Evolutionary conservation across 2,113 vertebrate genomes (phyloP).

Genomic region (Isurus oxyrinchus): DNA sequence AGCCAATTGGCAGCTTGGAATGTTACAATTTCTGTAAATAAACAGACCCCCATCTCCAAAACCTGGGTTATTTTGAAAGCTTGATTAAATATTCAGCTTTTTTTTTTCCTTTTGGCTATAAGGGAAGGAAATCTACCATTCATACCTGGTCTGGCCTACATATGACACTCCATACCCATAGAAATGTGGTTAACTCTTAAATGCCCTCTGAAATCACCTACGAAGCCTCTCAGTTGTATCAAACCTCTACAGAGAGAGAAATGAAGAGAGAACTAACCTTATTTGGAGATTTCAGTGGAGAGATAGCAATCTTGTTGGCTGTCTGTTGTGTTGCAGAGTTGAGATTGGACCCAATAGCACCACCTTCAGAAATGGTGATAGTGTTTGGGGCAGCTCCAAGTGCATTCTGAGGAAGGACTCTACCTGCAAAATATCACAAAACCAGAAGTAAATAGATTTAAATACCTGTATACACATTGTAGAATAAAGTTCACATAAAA

Average conservation of each 20-base stretch:
- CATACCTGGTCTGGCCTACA: too few relatives aligned
- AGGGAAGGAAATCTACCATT: too few relatives aligned
- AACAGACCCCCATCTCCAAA: background rate
- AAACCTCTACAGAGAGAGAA: background rate
- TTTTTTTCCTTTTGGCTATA: too few relatives aligned
- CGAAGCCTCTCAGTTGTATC: too few relatives aligned
- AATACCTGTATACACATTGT: background rate
- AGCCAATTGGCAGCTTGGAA: background rate
- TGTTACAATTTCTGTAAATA: background rate
- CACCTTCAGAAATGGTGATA: constrained; percentile 75
- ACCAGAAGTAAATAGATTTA: background rate
- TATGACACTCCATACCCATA: too few relatives aligned
- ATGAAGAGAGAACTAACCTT: constrained; percentile 62
- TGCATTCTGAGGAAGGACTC: constrained; percentile 78
- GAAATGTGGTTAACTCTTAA: too few relatives aligned
- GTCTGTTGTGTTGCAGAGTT: constrained; percentile 66
- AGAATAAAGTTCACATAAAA: constrained; percentile 37
- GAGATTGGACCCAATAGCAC: constrained; percentile 65
- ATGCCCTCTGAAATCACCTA: too few relatives aligned
- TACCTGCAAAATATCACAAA: constrained; percentile 61
- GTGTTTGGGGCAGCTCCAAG: constrained; percentile 77
- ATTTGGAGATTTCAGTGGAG: constrained; percentile 91
- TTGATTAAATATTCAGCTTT: background rate
- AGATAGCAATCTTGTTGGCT: constrained; percentile 93
- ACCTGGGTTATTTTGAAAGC: background rate